Evolutionary conservation across 2,797 vertebrate genomes (phyloP).

Genomic region (Vultur gryphus): DNA sequence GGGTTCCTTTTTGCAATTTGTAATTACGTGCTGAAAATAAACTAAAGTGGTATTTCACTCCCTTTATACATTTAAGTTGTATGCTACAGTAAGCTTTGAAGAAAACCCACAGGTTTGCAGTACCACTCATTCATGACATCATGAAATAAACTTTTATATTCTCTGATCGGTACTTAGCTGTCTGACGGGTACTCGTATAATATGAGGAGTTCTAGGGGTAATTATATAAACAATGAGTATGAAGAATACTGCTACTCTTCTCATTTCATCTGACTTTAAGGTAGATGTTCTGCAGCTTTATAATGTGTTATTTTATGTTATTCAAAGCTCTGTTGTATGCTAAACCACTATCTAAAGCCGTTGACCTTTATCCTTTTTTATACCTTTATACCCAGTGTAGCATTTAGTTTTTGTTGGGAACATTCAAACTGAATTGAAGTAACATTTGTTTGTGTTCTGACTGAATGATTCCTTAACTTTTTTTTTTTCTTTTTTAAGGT

Average conservation of each 20-base stretch:
- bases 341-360: background rate
- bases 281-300: background rate
- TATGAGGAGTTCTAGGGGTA: background rate
- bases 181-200: background rate
- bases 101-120: conserved; percentile 13
- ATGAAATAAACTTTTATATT: background rate
- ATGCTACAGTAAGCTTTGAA: conserved; percentile 23
- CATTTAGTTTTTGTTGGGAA: background rate
- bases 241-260: background rate
- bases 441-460: conserved; percentile 11
- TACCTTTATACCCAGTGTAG: background rate
- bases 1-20: background rate
- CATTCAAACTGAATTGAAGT: background rate
- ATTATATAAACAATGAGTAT: background rate
- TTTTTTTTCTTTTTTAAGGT: conserved; percentile 60
- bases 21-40: conserved; percentile 60
- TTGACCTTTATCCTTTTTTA: background rate
- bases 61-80: conserved; percentile 1
- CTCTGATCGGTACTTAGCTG: background rate
- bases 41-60: conserved; percentile 26
- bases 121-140: background rate
- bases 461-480: conserved; percentile 52
- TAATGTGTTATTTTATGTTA: background rate
- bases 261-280: background rate
- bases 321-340: background rate